Conservation (phyloP, 2,888 invertebrate species). For the Glyphotaelius pellucidus region DNA sequence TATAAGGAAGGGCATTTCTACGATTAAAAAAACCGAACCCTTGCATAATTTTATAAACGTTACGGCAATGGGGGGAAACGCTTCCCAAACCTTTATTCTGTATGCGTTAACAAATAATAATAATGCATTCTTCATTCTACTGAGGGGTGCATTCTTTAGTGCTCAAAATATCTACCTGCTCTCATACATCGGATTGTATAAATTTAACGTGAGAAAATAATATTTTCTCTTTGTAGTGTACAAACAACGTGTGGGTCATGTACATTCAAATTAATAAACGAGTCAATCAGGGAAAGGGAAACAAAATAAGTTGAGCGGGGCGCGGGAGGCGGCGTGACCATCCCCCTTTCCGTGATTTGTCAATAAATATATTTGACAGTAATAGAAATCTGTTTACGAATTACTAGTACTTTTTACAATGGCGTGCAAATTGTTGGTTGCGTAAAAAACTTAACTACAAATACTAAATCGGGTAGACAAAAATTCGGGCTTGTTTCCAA, state of each 20-base stretch:
- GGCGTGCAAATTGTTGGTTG: no score
- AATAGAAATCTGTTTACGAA: no score
- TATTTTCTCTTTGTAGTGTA: not conserved
- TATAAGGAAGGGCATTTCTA: not conserved
- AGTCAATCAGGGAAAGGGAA: no score
- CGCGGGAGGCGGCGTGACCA: no score
- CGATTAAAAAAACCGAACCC: not conserved
- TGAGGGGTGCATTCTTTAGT: slow-evolving; percentile 35
- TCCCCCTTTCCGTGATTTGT: no score
- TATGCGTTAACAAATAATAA: slow-evolving; percentile 31
- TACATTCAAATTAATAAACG: no score
- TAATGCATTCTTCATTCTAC: not conserved
- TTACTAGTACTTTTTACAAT: no score
- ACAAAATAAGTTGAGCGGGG: no score
- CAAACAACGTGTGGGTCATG: not conserved
- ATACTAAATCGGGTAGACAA: no score
- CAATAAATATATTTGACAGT: no score
- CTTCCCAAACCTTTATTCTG: slow-evolving; percentile 33
- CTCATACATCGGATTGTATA: slow-evolving; percentile 12
- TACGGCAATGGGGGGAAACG: slow-evolving; percentile 20
- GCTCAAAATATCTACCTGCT: slow-evolving; percentile 35
- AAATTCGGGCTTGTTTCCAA: no score
- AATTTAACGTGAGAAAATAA: slow-evolving; percentile 30
- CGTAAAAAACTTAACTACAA: no score
- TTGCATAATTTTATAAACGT: not conserved